Conservation (phyloP, 2,113 vertebrate species). For the Zosterops lateralis region DNA sequence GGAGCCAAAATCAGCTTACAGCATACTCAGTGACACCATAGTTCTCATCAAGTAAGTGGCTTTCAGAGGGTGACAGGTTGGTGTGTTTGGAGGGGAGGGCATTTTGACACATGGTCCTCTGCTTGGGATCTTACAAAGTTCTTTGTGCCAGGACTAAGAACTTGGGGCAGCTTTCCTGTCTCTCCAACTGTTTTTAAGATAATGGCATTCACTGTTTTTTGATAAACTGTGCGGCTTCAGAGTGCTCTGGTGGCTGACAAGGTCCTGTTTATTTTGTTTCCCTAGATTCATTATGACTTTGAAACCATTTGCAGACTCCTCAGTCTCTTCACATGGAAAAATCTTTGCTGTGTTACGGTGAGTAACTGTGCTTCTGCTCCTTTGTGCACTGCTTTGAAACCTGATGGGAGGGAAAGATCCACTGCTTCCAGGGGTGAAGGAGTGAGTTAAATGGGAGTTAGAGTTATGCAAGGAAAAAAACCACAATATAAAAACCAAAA, state of each 20-base stretch:
- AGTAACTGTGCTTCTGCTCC: neutral
- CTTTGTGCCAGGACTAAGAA: neutral
- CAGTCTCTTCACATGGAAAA: slow-evolving; percentile 77
- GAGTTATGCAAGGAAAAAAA: neutral
- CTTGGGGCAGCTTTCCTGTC: neutral
- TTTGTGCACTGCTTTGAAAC: neutral
- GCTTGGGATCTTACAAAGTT: neutral
- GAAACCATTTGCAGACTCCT: slow-evolving; percentile 77
- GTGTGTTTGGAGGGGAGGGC: neutral
- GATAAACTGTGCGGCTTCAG: neutral
- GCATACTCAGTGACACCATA: slow-evolving; percentile 86
- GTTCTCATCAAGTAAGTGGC: slow-evolving; percentile 88
- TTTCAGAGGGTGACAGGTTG: neutral
- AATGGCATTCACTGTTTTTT: neutral
- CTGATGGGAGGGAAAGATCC: neutral
- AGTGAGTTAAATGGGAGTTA: neutral
- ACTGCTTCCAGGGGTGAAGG: neutral
- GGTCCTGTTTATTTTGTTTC: neutral
- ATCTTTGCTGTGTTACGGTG: slow-evolving; percentile 89
- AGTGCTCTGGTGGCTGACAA: neutral
- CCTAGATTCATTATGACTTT: slow-evolving; percentile 85
- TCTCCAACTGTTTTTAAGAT: neutral
- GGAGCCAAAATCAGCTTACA: slow-evolving; percentile 83
- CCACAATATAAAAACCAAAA: neutral
- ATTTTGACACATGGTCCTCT: neutral